Percentiles rank a stretch among this genome's conserved stretches.
phyloP scores from a whole-genome alignment of 2,797 vertebrate species.

The Tadarida brasiliensis region DNA sequence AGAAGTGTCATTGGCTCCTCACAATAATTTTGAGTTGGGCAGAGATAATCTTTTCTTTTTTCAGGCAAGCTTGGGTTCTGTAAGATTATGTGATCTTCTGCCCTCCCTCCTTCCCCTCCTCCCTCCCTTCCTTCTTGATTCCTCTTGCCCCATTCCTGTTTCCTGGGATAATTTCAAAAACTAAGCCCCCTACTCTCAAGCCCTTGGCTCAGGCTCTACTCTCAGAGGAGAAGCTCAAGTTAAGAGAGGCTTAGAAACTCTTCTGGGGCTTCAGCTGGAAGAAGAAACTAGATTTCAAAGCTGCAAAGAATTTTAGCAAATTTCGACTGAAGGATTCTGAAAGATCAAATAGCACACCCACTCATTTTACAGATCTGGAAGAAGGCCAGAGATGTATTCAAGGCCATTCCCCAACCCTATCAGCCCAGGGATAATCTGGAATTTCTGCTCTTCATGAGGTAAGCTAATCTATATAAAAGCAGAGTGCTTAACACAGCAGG shows the following conservation, averaged over 20 bases:
- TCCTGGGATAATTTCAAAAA: conserved; percentile 22
- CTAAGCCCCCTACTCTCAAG: neutral
- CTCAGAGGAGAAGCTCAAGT: neutral
- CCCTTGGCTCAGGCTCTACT: neutral
- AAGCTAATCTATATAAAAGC: conserved; percentile 61
- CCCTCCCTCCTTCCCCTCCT: neutral
- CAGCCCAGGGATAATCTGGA: conserved; percentile 54
- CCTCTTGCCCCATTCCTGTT: neutral
- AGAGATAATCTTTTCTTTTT: neutral
- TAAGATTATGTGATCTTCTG: neutral
- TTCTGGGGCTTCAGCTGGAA: neutral
- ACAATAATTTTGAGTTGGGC: neutral
- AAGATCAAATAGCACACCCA: neutral
- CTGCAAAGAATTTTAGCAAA: conserved; percentile 34
- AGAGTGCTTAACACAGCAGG: conserved; percentile 51
- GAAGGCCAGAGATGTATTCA: neutral
- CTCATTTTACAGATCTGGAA: conserved; percentile 48
- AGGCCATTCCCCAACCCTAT: neutral
- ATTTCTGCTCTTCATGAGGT: conserved; percentile 31
- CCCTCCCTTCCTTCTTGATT: neutral
- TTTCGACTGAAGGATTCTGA: conserved; percentile 12
- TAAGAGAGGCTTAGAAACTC: conserved; percentile 30
- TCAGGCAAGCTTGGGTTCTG: neutral
- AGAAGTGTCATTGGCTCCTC: neutral
- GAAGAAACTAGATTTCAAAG: conserved; percentile 15